Percentiles rank a stretch among this genome's conserved stretches.
Conservation (phyloP, 2,888 invertebrate genomes). For the Sinopyrophorus schimmeli region DNA sequence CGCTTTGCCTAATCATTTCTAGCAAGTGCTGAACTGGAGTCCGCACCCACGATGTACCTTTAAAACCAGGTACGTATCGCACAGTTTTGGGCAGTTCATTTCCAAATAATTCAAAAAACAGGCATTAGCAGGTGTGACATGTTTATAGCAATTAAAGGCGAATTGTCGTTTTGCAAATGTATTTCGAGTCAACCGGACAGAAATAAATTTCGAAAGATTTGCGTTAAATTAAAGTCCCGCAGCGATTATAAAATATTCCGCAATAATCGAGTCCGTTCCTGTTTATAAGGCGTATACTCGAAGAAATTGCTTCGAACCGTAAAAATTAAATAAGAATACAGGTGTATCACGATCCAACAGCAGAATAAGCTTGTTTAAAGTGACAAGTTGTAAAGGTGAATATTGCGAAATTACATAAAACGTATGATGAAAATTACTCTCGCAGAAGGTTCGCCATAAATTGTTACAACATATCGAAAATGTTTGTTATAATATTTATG, state of each 20-base stretch:
- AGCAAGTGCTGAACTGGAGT: constrained; percentile 33
- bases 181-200: no score
- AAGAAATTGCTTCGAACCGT: constrained; percentile 34
- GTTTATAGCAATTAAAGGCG: no score
- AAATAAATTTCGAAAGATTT: no score
- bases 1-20: constrained; percentile 38
- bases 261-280: constrained; percentile 29
- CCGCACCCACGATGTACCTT: constrained; percentile 38
- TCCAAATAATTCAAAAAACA: no score
- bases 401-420: constrained; percentile 35
- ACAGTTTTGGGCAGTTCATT: no score
- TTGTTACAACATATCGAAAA: constrained; percentile 26
- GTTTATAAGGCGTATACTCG: constrained; percentile 32
- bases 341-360: constrained; percentile 38
- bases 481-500: constrained; percentile 20
- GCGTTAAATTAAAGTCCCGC: no score
- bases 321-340: constrained; percentile 38
- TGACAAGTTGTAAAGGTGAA: constrained; percentile 39
- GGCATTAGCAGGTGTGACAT: no score
- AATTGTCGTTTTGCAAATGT: no score
- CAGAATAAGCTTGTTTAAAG: constrained; percentile 37
- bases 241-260: not conserved
- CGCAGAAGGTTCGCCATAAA: constrained; percentile 23
- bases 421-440: constrained; percentile 31
- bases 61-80: constrained; percentile 31